These are phyloP conservation scores for Archips crataeganus DNA, from an alignment of 2,888 invertebrate species.

Conservation along the genomic window DNA sequence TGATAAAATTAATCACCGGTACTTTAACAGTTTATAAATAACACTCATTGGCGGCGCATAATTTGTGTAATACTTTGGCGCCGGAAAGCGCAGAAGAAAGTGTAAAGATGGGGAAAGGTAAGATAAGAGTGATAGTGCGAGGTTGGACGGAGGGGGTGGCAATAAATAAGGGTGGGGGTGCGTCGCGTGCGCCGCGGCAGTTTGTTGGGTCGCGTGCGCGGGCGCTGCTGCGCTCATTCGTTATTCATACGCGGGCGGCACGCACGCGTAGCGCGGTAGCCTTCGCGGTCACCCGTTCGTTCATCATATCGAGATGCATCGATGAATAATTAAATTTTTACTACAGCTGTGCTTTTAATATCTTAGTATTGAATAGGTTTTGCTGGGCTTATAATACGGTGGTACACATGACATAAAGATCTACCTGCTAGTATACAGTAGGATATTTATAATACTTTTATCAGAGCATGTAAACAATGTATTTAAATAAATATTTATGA, in stretches of 20 bases:
- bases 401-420: no score
- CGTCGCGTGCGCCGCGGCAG: slow-evolving; percentile 69
- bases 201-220: slow-evolving; percentile 81
- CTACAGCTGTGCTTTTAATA: slow-evolving; percentile 10
- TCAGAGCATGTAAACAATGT: no score
- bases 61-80: slow-evolving; percentile 46
- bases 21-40: slow-evolving; percentile 14
- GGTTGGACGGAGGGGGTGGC: slow-evolving; percentile 57
- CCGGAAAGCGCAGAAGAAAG: slow-evolving; percentile 44
- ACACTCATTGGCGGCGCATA: slow-evolving; percentile 12
- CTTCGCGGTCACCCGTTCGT: slow-evolving; percentile 50
- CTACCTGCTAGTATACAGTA: no score
- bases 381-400: neutral
- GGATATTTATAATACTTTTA: neutral
- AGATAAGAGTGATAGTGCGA: slow-evolving; percentile 73
- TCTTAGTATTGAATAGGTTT: neutral
- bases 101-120: slow-evolving; percentile 59
- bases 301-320: slow-evolving; percentile 37
- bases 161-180: slow-evolving; percentile 72
- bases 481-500: neutral
- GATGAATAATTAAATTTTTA: slow-evolving; percentile 38
- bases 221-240: slow-evolving; percentile 75
- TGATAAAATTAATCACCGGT: neutral
- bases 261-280: slow-evolving; percentile 57
- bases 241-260: slow-evolving; percentile 79